Evolutionary conservation across 2,113 vertebrate genomes (phyloP).

Genomic region (Phylloscopus trochilus): DNA sequence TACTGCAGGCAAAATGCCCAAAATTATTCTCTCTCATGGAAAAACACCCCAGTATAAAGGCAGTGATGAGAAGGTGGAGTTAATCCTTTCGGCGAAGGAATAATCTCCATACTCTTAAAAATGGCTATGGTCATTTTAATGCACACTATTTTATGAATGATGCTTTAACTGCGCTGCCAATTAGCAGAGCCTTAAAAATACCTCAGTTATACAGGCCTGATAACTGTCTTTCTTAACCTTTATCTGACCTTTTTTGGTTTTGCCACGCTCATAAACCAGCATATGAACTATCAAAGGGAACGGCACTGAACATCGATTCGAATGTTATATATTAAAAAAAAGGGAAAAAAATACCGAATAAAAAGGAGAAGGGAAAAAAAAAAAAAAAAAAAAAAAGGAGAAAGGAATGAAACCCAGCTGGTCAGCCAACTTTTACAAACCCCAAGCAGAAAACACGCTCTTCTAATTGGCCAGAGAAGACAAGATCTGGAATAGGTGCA

Average conservation of each 20-base stretch:
- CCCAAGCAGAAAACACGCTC: conserved; percentile 49
- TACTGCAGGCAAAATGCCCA: conserved; percentile 41
- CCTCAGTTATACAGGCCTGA: conserved; percentile 16
- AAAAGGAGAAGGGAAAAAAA: background rate
- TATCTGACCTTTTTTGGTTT: conserved; percentile 52
- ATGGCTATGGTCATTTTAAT: conserved; percentile 33
- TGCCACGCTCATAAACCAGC: conserved; percentile 50
- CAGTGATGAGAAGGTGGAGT: conserved; percentile 2
- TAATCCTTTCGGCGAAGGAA: conserved; percentile 33
- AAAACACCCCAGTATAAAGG: background rate
- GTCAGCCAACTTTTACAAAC: conserved; percentile 49
- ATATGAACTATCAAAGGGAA: conserved; percentile 56
- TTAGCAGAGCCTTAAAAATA: conserved; percentile 60
- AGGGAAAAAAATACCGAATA: background rate
- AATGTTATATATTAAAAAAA: conserved; percentile 49
- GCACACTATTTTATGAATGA: conserved; percentile 44
- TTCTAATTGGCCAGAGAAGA: conserved; percentile 60
- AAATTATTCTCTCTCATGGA: conserved; percentile 34
- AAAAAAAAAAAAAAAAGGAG: background rate
- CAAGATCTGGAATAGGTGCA: conserved; percentile 60
- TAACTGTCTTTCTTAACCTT: conserved; percentile 61
- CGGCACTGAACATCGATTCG: background rate
- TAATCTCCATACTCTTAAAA: conserved; percentile 21
- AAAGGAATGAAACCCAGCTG: conserved; percentile 60
- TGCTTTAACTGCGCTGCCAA: conserved; percentile 42